Evolutionary conservation across 2,888 invertebrate genomes (phyloP), one percentile per base, ranked within the genome.

Genomic region (Xestobium rufovillosum): DNA sequence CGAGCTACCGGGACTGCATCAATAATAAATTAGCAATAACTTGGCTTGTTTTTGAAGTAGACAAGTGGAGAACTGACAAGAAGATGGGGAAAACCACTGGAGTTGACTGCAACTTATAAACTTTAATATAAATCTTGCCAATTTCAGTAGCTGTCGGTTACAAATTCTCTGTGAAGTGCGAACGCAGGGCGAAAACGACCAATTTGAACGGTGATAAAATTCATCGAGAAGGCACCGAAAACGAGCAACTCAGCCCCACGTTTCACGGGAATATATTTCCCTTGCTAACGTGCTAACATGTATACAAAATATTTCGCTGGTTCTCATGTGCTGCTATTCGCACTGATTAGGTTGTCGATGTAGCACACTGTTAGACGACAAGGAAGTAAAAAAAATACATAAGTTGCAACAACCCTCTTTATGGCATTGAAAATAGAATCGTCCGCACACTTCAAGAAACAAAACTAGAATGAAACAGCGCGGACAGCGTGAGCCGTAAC

Each of bases 191-290:
- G 46, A 39, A 47, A 49, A 50, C 51, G 50, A 48, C 52, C 53
- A 52, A 55, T 55, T 52, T 53, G 51, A 52, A 44, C 51, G 50
- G 40, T 44, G 50, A 53, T 53, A 53, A 53, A 51, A 53, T 51
- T 51, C 49, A 49, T 47, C 45, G 45, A 40, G n/a, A n/a, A n/a
- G n/a, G n/a, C n/a, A 43, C 34, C 43, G 36, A 41, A 25, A 15
- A 14, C 11, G 17, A 26, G 31, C 26, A 25, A 26, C 17, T 14
- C 26, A 16, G 16, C 29, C 15, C 36, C 14, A 26, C 36, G 27
- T 16, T 23, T 23, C n/a, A n/a, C n/a, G n/a, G n/a, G n/a, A n/a
- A n/a, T n/a, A n/a, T n/a, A n/a, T n/a, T n/a, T n/a, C n/a, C n/a
- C n/a, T n/a, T n/a, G n/a, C n/a, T n/a, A n/a, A n/a, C n/a, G n/a